Conservation (phyloP, 2,797 vertebrate genomes). For the Bufotes viridis region DNA sequence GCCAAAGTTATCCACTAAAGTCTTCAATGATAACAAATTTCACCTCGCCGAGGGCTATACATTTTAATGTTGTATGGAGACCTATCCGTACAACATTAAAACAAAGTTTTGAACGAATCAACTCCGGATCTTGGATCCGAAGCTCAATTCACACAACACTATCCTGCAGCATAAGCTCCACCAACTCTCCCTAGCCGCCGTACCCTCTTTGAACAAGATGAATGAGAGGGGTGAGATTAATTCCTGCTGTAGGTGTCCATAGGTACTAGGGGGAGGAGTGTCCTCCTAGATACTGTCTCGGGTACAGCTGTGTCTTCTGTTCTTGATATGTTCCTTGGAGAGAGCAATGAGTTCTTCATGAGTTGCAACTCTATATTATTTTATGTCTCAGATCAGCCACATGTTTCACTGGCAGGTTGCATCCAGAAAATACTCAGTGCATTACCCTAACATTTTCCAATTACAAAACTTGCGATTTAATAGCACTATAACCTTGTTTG, state of each 20-base stretch:
- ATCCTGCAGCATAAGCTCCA: too few species aligned
- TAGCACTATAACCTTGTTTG: slow-evolving; percentile 46
- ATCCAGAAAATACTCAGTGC: slow-evolving; percentile 6
- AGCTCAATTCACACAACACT: too few species aligned
- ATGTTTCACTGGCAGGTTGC: slow-evolving; percentile 24
- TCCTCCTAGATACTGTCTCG: neutral
- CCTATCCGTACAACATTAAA: too few species aligned
- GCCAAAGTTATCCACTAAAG: too few species aligned
- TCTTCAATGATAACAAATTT: too few species aligned
- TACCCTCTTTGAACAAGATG: rapidly evolving
- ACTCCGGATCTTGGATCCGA: too few species aligned
- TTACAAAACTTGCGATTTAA: slow-evolving; percentile 42
- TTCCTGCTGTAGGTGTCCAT: neutral
- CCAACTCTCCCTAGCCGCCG: too few species aligned
- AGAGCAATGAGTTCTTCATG: neutral
- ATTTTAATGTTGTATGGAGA: too few species aligned
- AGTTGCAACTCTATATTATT: slow-evolving; percentile 3
- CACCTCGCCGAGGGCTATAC: too few species aligned
- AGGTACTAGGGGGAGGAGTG: neutral
- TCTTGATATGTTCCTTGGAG: neutral
- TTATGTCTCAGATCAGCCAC: slow-evolving; percentile 8
- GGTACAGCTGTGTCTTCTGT: neutral
- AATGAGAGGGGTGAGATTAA: neutral
- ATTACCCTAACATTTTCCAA: slow-evolving; percentile 37
- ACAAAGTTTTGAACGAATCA: too few species aligned